Conservation (phyloP, 2,797 vertebrate species). For the Rhabdophis nuchalis region DNA sequence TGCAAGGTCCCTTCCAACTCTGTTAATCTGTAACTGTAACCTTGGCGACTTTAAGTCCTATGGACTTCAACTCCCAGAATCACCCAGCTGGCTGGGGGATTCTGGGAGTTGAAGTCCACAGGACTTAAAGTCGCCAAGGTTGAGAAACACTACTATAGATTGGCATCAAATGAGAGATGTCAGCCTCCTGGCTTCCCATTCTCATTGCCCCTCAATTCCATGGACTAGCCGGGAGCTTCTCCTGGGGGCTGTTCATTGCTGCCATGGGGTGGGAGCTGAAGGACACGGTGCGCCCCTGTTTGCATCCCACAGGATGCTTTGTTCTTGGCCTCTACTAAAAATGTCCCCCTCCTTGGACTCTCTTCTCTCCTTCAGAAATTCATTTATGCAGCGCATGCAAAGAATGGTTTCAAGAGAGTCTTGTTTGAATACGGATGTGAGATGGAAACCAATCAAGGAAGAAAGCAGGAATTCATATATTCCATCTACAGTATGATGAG, state of each 20-base stretch:
- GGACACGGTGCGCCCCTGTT: background rate
- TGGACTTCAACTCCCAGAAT: too few relatives aligned
- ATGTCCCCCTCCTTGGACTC: background rate
- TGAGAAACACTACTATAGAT: too few relatives aligned
- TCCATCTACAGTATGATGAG: background rate
- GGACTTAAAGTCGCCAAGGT: too few relatives aligned
- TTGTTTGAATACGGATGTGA: background rate
- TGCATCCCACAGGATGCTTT: background rate
- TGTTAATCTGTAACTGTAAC: too few relatives aligned
- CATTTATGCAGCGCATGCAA: background rate
- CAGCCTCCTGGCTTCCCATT: background rate
- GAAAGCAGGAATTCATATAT: background rate
- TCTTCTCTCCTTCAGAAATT: background rate
- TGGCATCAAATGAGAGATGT: background rate
- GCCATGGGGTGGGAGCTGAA: background rate
- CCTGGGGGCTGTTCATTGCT: background rate
- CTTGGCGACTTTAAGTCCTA: too few relatives aligned
- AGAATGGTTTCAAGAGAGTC: background rate
- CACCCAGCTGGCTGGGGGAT: too few relatives aligned
- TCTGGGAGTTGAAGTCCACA: too few relatives aligned
- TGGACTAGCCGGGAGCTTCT: background rate
- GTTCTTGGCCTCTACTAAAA: background rate
- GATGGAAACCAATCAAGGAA: background rate
- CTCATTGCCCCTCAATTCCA: background rate
- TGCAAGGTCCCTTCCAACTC: too few relatives aligned